Percentiles rank a stretch among this genome's conserved stretches.
These are phyloP conservation scores for Rhagonycha fulva DNA, from an alignment of 2,888 invertebrate genomes.

Conservation along the genomic window DNA sequence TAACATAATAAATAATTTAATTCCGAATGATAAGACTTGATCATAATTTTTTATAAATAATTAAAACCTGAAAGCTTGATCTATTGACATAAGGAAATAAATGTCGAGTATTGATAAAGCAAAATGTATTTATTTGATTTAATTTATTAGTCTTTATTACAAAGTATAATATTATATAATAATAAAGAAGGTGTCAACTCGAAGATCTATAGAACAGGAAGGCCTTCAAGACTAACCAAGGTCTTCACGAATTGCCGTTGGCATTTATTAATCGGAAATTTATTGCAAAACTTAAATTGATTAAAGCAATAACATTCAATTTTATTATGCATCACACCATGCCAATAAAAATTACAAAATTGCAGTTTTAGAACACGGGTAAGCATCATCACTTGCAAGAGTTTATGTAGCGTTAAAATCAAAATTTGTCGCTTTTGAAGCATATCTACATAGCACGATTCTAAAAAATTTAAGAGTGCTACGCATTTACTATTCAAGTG, in stretches of 20 bases:
- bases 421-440: not conserved
- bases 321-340: not conserved
- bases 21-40: not conserved
- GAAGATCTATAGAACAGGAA: slow-evolving; percentile 37
- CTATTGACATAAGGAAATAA: not conserved
- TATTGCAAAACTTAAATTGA: not conserved
- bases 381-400: not conserved
- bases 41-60: not conserved
- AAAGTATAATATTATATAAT: not conserved
- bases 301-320: not conserved
- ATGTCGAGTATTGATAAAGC: not conserved
- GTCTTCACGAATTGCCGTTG: slow-evolving; percentile 37
- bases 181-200: slow-evolving; percentile 7
- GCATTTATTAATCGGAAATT: slow-evolving; percentile 5
- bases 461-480: slow-evolving; percentile 5
- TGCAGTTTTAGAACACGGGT: not conserved
- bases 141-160: not conserved
- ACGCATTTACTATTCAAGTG: slow-evolving; percentile 33
- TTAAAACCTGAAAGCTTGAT: not conserved
- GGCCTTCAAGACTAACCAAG: slow-evolving; percentile 38
- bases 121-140: slow-evolving; percentile 7
- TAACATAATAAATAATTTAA: too few species aligned
- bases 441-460: not conserved
- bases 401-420: not conserved
- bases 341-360: not conserved